These are phyloP conservation scores for Plutomurus gul DNA, from an alignment of 1,140 invertebrate genomes.

Conservation along the genomic window DNA sequence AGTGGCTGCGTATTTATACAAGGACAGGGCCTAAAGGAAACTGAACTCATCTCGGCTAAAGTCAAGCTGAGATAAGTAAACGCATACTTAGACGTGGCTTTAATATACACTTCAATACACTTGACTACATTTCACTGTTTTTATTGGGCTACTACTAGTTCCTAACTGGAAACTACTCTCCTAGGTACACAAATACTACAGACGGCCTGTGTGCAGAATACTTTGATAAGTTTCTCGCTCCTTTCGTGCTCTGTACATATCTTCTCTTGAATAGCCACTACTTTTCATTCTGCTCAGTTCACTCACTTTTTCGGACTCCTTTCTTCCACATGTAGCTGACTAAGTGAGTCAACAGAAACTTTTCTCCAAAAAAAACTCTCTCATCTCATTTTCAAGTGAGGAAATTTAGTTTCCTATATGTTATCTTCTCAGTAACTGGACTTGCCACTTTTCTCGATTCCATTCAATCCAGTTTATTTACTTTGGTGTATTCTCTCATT, in stretches of 20 bases:
- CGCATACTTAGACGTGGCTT: too few relatives aligned
- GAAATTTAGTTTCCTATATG: too few relatives aligned
- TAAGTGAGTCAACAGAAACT: conserved; percentile 1
- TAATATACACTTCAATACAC: neutral
- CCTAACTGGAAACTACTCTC: neutral
- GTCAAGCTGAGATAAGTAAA: too few relatives aligned
- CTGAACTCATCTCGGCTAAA: too few relatives aligned
- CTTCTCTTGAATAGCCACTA: neutral
- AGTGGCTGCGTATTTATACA: too few relatives aligned
- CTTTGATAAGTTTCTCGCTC: neutral
- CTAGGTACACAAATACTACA: neutral
- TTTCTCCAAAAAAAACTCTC: conserved; percentile 6
- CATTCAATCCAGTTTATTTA: conserved; percentile 11
- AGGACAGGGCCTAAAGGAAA: too few relatives aligned
- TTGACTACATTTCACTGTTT: neutral
- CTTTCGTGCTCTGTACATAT: neutral
- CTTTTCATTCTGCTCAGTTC: neutral
- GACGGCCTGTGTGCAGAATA: too few relatives aligned
- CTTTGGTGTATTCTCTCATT: neutral
- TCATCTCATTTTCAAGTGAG: neutral
- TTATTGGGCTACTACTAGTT: neutral
- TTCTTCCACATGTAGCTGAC: neutral
- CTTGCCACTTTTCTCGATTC: too few relatives aligned
- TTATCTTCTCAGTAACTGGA: too few relatives aligned
- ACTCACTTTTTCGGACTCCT: conserved; percentile 1